Conservation (phyloP, 2,113 vertebrate species). For the Chaetorhynchus papuensis region DNA sequence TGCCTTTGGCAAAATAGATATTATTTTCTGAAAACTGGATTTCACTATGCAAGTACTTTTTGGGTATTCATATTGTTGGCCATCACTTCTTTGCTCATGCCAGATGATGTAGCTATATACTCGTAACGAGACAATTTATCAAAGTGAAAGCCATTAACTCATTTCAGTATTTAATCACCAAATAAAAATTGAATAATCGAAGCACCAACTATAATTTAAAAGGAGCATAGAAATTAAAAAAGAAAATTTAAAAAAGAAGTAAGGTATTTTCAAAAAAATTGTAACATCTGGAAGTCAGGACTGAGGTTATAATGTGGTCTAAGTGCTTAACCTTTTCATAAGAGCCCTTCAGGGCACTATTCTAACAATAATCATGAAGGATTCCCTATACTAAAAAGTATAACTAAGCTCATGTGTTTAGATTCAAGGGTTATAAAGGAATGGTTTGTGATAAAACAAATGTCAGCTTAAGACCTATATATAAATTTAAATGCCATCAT, state of each 20-base stretch:
- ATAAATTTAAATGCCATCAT: not conserved
- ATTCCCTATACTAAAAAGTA: not conserved
- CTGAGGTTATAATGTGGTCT: not conserved
- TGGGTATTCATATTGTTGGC: not conserved
- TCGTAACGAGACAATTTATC: not conserved
- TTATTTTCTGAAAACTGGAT: not conserved
- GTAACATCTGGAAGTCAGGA: not conserved
- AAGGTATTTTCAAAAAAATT: not conserved
- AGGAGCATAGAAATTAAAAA: not conserved
- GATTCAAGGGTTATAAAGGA: not conserved
- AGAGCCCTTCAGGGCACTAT: not conserved
- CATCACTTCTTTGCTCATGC: not conserved
- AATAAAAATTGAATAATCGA: not conserved
- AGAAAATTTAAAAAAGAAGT: not conserved
- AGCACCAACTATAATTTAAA: not conserved
- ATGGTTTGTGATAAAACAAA: not conserved
- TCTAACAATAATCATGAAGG: not conserved
- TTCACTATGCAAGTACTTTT: not conserved
- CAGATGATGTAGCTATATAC: not conserved
- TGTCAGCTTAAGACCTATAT: not conserved
- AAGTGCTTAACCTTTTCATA: not conserved
- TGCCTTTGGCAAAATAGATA: not conserved
- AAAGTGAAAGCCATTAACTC: not conserved
- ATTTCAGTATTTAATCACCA: conserved; percentile 5
- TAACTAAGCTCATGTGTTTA: not conserved